Evolutionary conservation across 2,888 invertebrate genomes (phyloP).

Genomic region (Trilocha varians): DNA sequence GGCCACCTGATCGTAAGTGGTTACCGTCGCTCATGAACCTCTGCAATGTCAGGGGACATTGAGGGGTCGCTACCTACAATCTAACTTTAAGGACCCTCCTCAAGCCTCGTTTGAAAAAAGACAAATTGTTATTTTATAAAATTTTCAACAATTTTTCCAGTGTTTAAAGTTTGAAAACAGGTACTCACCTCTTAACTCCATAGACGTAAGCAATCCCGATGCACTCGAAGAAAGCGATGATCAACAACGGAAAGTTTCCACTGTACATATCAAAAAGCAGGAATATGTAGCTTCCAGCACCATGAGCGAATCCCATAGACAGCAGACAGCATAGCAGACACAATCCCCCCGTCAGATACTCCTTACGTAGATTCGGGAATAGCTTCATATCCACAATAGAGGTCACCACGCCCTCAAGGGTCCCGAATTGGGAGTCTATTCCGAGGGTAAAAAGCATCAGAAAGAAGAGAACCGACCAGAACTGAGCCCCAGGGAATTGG

Average conservation of each 20-base stretch:
- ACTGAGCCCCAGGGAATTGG: slow-evolving; percentile 95
- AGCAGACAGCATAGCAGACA: slow-evolving; percentile 87
- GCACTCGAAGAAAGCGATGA: slow-evolving; percentile 95
- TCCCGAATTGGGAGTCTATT: slow-evolving; percentile 97
- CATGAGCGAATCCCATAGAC: slow-evolving; percentile 93
- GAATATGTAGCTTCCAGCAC: slow-evolving; percentile 94
- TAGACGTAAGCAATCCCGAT: slow-evolving; percentile 95
- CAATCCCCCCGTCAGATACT: slow-evolving; percentile 84
- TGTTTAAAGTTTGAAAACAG: no score
- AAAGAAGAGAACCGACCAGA: slow-evolving; percentile 97
- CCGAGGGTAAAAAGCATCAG: slow-evolving; percentile 97
- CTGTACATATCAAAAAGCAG: slow-evolving; percentile 95
- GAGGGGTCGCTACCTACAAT: no score
- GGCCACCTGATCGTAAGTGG: no score
- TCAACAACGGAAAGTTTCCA: slow-evolving; percentile 92
- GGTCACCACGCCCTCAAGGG: slow-evolving; percentile 95
- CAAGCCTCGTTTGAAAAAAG: no score
- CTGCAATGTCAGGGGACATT: no score
- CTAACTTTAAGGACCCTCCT: no score
- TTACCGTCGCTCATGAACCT: no score
- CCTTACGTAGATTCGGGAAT: slow-evolving; percentile 92
- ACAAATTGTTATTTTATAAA: no score
- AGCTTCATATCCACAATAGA: slow-evolving; percentile 96
- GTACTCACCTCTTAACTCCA: slow-evolving; percentile 85
- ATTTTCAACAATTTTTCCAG: no score